These are phyloP conservation scores for Phalacrocorax carbo DNA, from an alignment of 2,113 vertebrate genomes.

Conservation along the genomic window DNA sequence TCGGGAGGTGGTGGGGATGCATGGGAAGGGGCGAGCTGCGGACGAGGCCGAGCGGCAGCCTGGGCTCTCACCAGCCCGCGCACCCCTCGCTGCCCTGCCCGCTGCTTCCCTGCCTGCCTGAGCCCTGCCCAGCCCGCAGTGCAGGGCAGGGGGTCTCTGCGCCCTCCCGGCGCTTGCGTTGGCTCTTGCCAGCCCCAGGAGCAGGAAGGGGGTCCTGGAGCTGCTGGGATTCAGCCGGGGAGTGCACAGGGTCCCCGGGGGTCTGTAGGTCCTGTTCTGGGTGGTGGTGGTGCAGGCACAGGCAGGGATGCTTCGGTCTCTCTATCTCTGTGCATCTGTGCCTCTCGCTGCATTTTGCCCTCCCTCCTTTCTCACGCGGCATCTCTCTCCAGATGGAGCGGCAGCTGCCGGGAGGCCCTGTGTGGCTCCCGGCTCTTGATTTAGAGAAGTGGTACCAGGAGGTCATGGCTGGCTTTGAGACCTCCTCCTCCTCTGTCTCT, in stretches of 20 bases:
- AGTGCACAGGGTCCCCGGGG: background rate
- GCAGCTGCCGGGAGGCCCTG: background rate
- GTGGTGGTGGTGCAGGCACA: background rate
- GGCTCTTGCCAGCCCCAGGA: accelerated
- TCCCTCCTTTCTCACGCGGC: background rate
- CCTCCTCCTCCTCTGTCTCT: slow-evolving; percentile 65
- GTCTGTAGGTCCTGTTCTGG: background rate
- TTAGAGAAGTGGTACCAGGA: slow-evolving; percentile 78
- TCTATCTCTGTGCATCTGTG: background rate
- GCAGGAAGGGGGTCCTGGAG: background rate
- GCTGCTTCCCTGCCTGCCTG: background rate
- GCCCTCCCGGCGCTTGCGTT: accelerated
- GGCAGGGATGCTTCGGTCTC: background rate
- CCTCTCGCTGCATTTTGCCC: background rate
- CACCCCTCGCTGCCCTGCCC: background rate
- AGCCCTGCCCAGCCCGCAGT: background rate
- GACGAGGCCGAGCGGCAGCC: background rate
- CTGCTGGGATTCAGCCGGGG: background rate
- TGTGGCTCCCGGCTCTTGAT: slow-evolving; percentile 67
- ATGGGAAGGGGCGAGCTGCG: accelerated
- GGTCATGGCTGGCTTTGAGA: slow-evolving; percentile 86
- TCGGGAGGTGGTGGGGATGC: background rate
- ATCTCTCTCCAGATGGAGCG: slow-evolving; percentile 76
- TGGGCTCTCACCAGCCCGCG: accelerated
- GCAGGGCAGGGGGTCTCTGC: background rate